Percentiles rank a stretch among this genome's conserved stretches.
phyloP scores from a whole-genome alignment of 2,113 vertebrate genomes.

The Merops nubicus region DNA sequence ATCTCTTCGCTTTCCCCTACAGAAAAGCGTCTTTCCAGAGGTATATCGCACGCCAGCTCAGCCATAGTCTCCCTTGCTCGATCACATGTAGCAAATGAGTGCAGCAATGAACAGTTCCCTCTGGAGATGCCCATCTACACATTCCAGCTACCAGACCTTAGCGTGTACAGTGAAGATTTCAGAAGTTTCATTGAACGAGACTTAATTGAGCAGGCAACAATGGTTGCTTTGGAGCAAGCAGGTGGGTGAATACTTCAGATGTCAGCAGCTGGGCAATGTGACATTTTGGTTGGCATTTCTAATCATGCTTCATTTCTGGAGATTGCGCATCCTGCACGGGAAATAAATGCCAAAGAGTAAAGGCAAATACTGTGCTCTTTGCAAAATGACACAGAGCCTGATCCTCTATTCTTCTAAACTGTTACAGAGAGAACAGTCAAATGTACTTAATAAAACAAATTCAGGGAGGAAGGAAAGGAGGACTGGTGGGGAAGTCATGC shows the following conservation, averaged over 20 bases:
- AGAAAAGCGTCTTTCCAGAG: slow-evolving; percentile 97
- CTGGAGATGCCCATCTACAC: slow-evolving; percentile 99
- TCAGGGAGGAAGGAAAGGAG: not conserved
- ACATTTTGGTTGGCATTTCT: not conserved
- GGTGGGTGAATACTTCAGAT: slow-evolving; percentile 74
- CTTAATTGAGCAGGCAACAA: slow-evolving; percentile 96
- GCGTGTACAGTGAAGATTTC: slow-evolving; percentile 98
- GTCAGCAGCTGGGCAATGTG: not conserved
- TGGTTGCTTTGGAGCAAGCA: slow-evolving; percentile 96
- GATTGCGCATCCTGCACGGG: not conserved
- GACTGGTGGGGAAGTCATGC: not conserved
- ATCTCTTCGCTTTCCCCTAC: not conserved
- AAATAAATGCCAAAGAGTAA: not conserved
- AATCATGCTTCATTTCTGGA: not conserved
- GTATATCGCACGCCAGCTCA: slow-evolving; percentile 99
- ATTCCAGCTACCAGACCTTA: slow-evolving; percentile 97
- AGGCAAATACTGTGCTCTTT: not conserved
- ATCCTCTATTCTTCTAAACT: not conserved
- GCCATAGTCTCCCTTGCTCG: slow-evolving; percentile 96
- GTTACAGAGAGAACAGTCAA: not conserved
- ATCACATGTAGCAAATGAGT: slow-evolving; percentile 92
- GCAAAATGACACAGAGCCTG: not conserved
- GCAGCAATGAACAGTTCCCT: slow-evolving; percentile 93
- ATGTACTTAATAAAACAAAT: not conserved
- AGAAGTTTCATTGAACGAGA: slow-evolving; percentile 95